Evolutionary conservation across 2,888 invertebrate species (phyloP), one percentile per base, ranked within the genome.

Genomic region (Hydropsyche betteni): DNA sequence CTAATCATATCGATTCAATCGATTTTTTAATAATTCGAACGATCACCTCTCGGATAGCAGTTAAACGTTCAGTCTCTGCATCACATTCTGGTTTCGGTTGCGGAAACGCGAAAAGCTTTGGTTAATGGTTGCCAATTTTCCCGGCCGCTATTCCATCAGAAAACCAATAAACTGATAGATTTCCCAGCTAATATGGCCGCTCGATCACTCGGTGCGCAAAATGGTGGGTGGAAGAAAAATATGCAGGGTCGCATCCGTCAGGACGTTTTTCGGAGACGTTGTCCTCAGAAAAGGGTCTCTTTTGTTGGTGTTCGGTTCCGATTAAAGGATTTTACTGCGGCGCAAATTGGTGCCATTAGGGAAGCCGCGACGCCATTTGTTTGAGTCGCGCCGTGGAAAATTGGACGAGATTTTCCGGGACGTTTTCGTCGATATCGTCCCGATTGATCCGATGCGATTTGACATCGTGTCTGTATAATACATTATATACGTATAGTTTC

Each of bases 131-230:
- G 73, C 76, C 78, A 75, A 76, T 78, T 76, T 78, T 69, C 74
- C 69, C 78, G 73, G 75, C 71, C 69, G 69, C 52, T 50, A 76
- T 78, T 75, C 76, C 74, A 78, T 78, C 78, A 76, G 74, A 73
- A 73, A 75, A 75, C 76, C 78, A 75, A 78, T 78, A 78, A 76
- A 76, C 78, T 78, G 78, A 78, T 78, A 78, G 78, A 78, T 78
- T 78, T 50, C 68, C 75, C 73, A 51, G 74, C 75, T 76, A 76
- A 78, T 76, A 64, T 75, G 74, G 74, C 16, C 75, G 61, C 74
- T 74, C 58, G 44, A 69, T 74, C 76, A 74, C 74, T 55, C 76
- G 64, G n/a, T 68, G 50, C 50, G 16, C 16, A 33, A 24, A 24
- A 24, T 50, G 10, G 69, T 44, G 24, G 44, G 50, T 14, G 44